Evolutionary conservation across 2,797 vertebrate species (phyloP).

Genomic region (Urophycis tenuis): DNA sequence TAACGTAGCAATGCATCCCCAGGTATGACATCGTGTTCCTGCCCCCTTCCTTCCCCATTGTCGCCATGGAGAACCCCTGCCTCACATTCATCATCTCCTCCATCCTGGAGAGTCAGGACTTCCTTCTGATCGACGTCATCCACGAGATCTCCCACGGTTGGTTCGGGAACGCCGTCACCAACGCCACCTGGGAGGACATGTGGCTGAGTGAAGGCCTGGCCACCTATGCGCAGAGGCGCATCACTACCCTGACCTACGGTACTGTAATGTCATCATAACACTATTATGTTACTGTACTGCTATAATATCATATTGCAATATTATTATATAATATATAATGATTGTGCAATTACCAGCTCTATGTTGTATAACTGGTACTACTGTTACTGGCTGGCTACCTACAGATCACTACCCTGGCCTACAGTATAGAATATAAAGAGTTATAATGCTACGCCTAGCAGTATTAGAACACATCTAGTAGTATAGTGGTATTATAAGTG

Average conservation of each 20-base stretch:
- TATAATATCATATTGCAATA: too few relatives aligned
- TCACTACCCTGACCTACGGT: background rate
- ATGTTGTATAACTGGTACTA: too few relatives aligned
- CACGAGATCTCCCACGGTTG: slow-evolving; percentile 95
- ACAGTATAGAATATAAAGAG: too few relatives aligned
- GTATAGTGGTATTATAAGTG: too few relatives aligned
- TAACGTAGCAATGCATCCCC: background rate
- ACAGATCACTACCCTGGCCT: too few relatives aligned
- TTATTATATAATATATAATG: too few relatives aligned
- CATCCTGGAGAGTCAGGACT: slow-evolving; percentile 93
- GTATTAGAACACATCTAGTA: too few relatives aligned
- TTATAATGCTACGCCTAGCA: too few relatives aligned
- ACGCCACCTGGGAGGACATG: slow-evolving; percentile 97
- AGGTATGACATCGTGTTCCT: slow-evolving; percentile 97
- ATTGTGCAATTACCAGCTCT: too few relatives aligned
- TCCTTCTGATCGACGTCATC: slow-evolving; percentile 89
- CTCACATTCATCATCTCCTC: slow-evolving; percentile 97
- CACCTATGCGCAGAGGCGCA: slow-evolving; percentile 83
- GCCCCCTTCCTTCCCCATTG: slow-evolving; percentile 93
- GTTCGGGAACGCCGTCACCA: slow-evolving; percentile 96
- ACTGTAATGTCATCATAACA: too few relatives aligned
- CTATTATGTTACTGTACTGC: too few relatives aligned
- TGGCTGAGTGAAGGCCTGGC: slow-evolving; percentile 96
- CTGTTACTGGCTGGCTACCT: too few relatives aligned
- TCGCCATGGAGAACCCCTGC: slow-evolving; percentile 98